Evolutionary conservation across 1,140 invertebrate species (phyloP).

Genomic region (Scaptomyza hsui): DNA sequence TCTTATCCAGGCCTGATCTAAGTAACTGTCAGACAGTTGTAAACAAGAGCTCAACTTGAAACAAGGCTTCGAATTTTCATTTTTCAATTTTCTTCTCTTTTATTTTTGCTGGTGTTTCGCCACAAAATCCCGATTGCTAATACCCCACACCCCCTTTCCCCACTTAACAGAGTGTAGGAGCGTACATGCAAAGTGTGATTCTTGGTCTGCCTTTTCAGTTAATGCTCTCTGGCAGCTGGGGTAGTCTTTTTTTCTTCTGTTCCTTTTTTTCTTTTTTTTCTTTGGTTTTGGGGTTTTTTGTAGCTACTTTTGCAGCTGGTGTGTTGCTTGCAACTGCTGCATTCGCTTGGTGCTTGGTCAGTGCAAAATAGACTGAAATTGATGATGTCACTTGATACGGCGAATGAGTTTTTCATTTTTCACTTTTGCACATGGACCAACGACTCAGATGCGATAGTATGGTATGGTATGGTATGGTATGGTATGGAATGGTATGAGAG

Average conservation of each 20-base stretch:
- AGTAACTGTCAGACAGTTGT: slow-evolving; percentile 20
- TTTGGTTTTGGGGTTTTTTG: slow-evolving; percentile 18
- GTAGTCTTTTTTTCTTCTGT: neutral
- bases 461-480: too few relatives aligned
- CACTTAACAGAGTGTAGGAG: neutral
- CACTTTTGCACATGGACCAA: slow-evolving; percentile 57
- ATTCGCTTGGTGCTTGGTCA: slow-evolving; percentile 33
- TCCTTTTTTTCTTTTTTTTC: slow-evolving; percentile 29
- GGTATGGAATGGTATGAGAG: too few relatives aligned
- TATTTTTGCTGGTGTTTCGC: slow-evolving; percentile 3
- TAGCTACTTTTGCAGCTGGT: slow-evolving; percentile 22
- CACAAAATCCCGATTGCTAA: slow-evolving; percentile 5
- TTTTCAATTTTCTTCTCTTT: slow-evolving; percentile 5
- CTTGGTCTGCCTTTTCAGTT: slow-evolving; percentile 3
- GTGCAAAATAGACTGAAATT: slow-evolving; percentile 82
- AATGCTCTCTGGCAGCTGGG: slow-evolving; percentile 21
- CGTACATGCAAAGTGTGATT: slow-evolving; percentile 17
- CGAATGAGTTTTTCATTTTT: slow-evolving; percentile 83
- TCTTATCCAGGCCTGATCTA: slow-evolving; percentile 3
- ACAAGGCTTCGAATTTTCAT: slow-evolving; percentile 20
- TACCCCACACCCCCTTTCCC: neutral
- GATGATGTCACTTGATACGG: slow-evolving; percentile 83
- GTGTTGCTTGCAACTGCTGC: slow-evolving; percentile 6
- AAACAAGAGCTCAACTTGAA: slow-evolving; percentile 25
- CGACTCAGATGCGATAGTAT: too few relatives aligned